A percentile compares a stretch with the other conserved stretches of the same genome.
phyloP scores from a whole-genome alignment of 2,113 vertebrate genomes.

The Cyrtonyx montezumae region DNA sequence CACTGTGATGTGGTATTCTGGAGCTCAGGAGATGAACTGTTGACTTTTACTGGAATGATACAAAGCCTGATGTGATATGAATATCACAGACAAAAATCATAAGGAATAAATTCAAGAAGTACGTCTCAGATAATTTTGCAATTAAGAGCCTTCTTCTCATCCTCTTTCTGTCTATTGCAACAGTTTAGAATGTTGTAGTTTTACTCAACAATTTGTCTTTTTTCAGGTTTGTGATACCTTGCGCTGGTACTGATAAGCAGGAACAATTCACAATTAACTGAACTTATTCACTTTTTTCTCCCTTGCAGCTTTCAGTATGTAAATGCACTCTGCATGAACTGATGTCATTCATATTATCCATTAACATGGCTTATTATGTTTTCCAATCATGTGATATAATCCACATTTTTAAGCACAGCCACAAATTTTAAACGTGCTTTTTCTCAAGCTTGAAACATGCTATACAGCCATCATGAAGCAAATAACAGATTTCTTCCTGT shows the following conservation, averaged over 20 bases:
- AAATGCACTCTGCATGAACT: neutral
- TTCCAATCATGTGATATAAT: neutral
- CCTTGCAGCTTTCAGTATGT: neutral
- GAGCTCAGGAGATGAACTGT: neutral
- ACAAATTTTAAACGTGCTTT: neutral
- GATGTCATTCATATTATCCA: neutral
- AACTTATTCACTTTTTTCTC: neutral
- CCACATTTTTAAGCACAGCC: neutral
- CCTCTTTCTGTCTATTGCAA: neutral
- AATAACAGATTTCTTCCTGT: neutral
- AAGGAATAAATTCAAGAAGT: neutral
- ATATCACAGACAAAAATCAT: neutral
- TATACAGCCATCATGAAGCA: neutral
- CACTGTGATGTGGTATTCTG: neutral
- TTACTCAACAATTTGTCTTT: neutral
- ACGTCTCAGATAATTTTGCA: neutral
- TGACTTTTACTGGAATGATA: neutral
- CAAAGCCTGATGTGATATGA: accelerated
- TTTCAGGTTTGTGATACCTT: neutral
- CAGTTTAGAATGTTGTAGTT: neutral
- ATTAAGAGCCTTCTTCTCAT: neutral
- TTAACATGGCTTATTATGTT: neutral
- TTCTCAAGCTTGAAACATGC: neutral
- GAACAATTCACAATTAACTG: neutral
- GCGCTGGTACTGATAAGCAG: neutral